Percentiles rank a stretch among this genome's conserved stretches.
Evolutionary conservation across 2,113 vertebrate species (phyloP).

Genomic region (Saccopteryx leptura): DNA sequence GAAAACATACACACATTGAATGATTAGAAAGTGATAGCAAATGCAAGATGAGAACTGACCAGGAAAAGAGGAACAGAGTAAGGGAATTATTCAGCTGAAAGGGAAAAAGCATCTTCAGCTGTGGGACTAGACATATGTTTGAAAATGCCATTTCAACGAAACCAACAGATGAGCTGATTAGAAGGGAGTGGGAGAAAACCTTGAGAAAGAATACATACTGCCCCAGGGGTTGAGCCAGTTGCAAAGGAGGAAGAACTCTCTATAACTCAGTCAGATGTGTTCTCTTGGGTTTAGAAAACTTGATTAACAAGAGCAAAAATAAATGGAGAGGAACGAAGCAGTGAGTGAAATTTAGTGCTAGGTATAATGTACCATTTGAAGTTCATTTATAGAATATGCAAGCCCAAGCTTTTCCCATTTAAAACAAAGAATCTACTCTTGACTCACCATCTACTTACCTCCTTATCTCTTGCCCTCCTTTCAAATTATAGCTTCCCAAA

Average conservation of each 20-base stretch:
- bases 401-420: neutral
- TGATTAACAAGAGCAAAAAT: slow-evolving; percentile 35
- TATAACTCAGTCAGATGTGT: slow-evolving; percentile 45
- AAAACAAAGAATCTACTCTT: neutral
- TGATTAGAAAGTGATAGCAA: slow-evolving; percentile 5
- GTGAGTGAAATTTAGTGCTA: neutral
- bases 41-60: neutral
- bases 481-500: neutral
- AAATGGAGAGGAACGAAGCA: slow-evolving; percentile 37
- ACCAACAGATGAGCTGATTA: slow-evolving; percentile 46
- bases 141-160: slow-evolving; percentile 64
- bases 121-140: neutral
- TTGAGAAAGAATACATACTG: slow-evolving; percentile 34
- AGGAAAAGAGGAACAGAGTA: slow-evolving; percentile 33
- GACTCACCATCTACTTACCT: neutral
- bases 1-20: neutral
- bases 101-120: neutral
- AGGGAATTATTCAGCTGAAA: neutral
- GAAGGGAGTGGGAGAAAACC: slow-evolving; percentile 42
- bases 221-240: neutral
- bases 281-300: slow-evolving; percentile 66
- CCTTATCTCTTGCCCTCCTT: neutral
- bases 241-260: slow-evolving; percentile 52
- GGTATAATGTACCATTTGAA: neutral
- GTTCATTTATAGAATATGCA: neutral